A percentile compares a stretch with the other conserved stretches of the same genome.
Conservation (phyloP, 2,113 vertebrate species). For the Solea senegalensis region DNA sequence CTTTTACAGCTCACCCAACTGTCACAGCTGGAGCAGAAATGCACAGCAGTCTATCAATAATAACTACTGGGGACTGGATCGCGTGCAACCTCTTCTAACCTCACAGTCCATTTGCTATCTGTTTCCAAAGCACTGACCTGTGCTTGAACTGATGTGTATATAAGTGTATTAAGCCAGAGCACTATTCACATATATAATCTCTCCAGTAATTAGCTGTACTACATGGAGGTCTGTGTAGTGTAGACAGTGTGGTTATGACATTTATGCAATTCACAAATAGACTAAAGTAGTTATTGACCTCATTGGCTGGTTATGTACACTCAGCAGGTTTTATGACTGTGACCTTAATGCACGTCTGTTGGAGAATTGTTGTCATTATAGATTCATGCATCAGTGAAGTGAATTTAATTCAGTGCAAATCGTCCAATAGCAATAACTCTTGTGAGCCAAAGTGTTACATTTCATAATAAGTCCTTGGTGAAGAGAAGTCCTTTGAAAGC, state of each 20-base stretch:
- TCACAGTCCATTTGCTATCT: constrained; percentile 38
- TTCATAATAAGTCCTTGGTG: not conserved
- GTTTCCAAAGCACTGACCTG: constrained; percentile 39
- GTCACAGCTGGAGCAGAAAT: constrained; percentile 30
- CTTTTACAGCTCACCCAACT: constrained; percentile 6
- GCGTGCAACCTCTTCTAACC: constrained; percentile 49
- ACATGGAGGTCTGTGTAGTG: not conserved
- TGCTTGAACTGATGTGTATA: constrained; percentile 42
- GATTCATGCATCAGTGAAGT: not conserved
- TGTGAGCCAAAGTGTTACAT: not conserved
- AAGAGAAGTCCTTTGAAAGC: not conserved
- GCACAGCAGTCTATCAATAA: constrained; percentile 41
- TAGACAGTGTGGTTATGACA: constrained; percentile 8
- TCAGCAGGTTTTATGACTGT: constrained; percentile 13
- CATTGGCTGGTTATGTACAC: not conserved
- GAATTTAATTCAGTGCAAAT: not conserved
- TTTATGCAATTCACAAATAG: constrained; percentile 20
- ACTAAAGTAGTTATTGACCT: constrained; percentile 24
- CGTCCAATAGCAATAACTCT: not conserved
- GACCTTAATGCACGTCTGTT: constrained; percentile 13
- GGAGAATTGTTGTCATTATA: not conserved
- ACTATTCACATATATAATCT: constrained; percentile 35
- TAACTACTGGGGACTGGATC: constrained; percentile 23
- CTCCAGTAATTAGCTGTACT: constrained; percentile 28
- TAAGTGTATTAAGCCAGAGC: constrained; percentile 33